phyloP scores from a whole-genome alignment of 1,140 invertebrate species.

The Vanessa atalanta region DNA sequence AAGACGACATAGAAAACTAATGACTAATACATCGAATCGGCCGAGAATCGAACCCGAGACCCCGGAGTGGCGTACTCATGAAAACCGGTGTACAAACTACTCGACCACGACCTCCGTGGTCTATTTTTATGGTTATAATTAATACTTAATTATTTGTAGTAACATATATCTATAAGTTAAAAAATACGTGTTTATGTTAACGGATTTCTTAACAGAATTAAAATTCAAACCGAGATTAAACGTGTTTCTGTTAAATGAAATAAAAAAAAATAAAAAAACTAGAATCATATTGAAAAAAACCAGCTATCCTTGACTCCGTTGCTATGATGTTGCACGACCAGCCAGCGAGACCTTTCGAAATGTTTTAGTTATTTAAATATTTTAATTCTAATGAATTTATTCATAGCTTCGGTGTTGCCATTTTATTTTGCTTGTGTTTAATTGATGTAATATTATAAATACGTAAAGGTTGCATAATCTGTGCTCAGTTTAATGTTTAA shows the following conservation, averaged over 20 bases:
- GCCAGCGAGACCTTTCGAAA: slow-evolving; percentile 5
- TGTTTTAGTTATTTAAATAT: not conserved
- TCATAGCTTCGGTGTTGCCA: slow-evolving; percentile 4
- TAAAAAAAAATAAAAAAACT: not conserved
- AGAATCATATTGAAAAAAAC: slow-evolving; percentile 8
- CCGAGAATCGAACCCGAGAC: no score
- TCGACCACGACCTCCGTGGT: no score
- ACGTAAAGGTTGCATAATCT: no score
- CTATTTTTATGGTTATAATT: no score
- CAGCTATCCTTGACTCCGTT: slow-evolving; percentile 4
- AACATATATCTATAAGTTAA: no score
- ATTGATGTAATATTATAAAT: no score
- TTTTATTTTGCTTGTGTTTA: not conserved
- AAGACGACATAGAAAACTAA: no score
- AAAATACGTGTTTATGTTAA: not conserved
- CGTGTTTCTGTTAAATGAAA: not conserved
- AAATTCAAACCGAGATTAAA: not conserved
- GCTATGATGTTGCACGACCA: not conserved
- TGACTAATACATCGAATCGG: no score
- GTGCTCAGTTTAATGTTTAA: no score
- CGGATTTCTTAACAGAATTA: slow-evolving; percentile 4
- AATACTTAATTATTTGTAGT: no score
- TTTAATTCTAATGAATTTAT: slow-evolving; percentile 12
- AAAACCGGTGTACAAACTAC: no score
- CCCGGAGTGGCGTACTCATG: no score